phyloP scores from a whole-genome alignment of 2,113 vertebrate genomes.

The Herpailurus yagouaroundi region DNA sequence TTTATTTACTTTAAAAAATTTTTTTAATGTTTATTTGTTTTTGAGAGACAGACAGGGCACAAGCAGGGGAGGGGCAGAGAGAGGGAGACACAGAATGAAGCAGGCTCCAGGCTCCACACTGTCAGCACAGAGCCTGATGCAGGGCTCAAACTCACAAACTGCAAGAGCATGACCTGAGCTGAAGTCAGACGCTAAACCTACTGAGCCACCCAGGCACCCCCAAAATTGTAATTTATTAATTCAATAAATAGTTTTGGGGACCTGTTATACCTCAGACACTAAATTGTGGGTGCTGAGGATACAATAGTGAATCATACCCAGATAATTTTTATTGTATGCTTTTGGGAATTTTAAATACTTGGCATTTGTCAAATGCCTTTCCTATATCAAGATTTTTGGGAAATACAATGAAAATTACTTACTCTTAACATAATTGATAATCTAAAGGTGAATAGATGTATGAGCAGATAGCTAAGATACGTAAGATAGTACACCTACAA shows the following conservation, averaged over 20 bases:
- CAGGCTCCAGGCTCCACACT: no score
- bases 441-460: background rate
- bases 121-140: no score
- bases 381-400: background rate
- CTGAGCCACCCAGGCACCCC: no score
- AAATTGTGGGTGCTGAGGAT: background rate
- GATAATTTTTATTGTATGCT: slow-evolving; percentile 12
- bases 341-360: background rate
- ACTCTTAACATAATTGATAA: background rate
- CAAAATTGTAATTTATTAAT: background rate
- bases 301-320: background rate
- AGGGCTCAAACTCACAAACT: no score
- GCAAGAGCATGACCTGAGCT: no score
- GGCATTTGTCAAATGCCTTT: background rate
- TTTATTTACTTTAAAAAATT: background rate
- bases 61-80: no score
- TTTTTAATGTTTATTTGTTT: no score
- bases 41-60: no score
- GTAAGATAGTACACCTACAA: background rate
- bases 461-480: background rate
- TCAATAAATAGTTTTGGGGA: background rate
- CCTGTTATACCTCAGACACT: background rate
- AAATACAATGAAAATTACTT: background rate
- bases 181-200: no score
- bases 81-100: no score